Evolutionary conservation across 1,140 invertebrate genomes (phyloP), one percentile per base, ranked within the genome.

Genomic region (Odontomachus brunneus): DNA sequence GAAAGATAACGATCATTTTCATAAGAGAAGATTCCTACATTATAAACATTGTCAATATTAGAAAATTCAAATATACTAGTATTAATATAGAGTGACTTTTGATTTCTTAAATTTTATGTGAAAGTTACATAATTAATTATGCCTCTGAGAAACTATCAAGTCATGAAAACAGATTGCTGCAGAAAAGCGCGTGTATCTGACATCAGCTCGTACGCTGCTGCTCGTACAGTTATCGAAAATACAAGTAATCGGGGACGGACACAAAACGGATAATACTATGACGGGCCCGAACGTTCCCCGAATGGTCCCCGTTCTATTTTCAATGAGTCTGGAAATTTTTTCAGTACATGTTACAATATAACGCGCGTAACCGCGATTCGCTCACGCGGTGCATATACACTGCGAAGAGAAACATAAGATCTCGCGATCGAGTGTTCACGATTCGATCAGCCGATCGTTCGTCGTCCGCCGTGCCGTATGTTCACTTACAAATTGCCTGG

Each of bases 401-500:
- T 19, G 19, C 5, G 9, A 24, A 19, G 29, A 65, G 48, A 65
- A 2, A 4, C 71, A 48, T 19, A 12, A 29, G 4, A 60, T 44
- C 53, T 55, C n/a, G 53, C 11, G 12, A 53, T 12, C 14, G 53
- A 62, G 49, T 9, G 11, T 9, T 17, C 44, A 33, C 12, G 9
- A 19, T 48, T 7, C 15, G 55, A 38, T 3, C 3, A 1, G 3
- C 1, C 9, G 4, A 57, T 51, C 15, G 12, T 0, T 2, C 0
- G n/a, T 17, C 12, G 9, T 33, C 24, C 33, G 49, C 3, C 69
- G 17, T 62, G 55, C 66, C 57, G 44, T 14, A 19, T 57, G 81
- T 84, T 71, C 65, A 94, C 94, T 94, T 93, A 94, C 94, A 84
- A 94, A 93, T 93, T 92, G 90, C 84, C 90, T 92, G 76, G 90